Conservation (phyloP, 1,140 invertebrate species). For the Hermatobates lingyangjiaoensis region DNA sequence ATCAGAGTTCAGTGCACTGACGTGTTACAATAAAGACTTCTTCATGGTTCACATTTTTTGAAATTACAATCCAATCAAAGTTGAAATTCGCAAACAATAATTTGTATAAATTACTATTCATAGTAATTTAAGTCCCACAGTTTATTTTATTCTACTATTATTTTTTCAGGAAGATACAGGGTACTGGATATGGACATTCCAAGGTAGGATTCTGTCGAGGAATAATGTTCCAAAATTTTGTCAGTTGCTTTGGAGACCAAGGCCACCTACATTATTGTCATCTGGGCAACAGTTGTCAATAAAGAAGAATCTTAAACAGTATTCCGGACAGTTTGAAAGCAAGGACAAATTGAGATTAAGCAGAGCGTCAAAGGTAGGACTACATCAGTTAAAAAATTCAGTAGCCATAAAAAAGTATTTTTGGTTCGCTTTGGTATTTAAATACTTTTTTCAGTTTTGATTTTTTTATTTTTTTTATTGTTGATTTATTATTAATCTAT, state of each 20-base stretch:
- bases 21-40: neutral
- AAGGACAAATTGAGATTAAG: slow-evolving; percentile 85
- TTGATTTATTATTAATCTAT: too few species aligned
- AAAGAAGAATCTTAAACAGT: slow-evolving; percentile 96
- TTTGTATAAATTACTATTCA: too few species aligned
- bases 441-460: too few species aligned
- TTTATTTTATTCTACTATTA: neutral
- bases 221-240: slow-evolving; percentile 82
- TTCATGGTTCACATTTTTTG: neutral
- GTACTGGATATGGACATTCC: slow-evolving; percentile 96
- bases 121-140: too few species aligned
- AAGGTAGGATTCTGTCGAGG: slow-evolving; percentile 62
- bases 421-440: too few species aligned
- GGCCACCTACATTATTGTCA: slow-evolving; percentile 66
- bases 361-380: slow-evolving; percentile 80
- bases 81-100: too few species aligned
- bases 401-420: too few species aligned
- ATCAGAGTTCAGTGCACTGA: too few species aligned
- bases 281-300: slow-evolving; percentile 78
- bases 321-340: slow-evolving; percentile 85
- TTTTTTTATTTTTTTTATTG: too few species aligned
- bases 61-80: too few species aligned
- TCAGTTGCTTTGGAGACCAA: slow-evolving; percentile 88
- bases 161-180: slow-evolving; percentile 59
- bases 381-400: too few species aligned